Base-by-base conservation (phyloP, 2,888 invertebrate genomes). In the Lymantria dispar region DNA sequence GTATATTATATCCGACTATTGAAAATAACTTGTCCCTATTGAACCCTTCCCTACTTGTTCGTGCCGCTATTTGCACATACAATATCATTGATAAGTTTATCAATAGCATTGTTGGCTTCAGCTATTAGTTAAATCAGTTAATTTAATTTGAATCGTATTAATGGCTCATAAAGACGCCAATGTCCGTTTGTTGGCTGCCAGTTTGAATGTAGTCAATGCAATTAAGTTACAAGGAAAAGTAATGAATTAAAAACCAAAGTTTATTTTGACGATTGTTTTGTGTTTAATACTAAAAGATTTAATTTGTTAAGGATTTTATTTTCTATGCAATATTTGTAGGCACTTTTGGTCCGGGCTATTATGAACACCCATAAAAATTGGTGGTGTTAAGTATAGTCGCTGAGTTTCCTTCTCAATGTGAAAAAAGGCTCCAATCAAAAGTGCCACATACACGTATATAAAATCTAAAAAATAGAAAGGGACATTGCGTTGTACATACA, bases 121-220 rank as follows among this genome's bases (percentile, higher is more conserved):
- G 41, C 45, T 52, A 48, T 48, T 48, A 48, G 45, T 48, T 15
- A 48, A 45, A 48, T 40, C 40, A 40, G 52, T 48, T 48, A 44
- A 52, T 52, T 48, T 39, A 36, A 38, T 38, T 45, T 48, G 42
- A 52, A 52, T 31, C 29, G 37, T 14, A 43, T 45, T 33, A 44
- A 22, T 42, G 40, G 30, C 12, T 22, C 37, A 42, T 44, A 41
- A 48, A 15, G 40, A 40, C 22, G 39, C 37, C 22, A 48, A n/a
- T n/a, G n/a, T 31, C 42, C 15, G 13, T 45, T 45, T 7, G 48
- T 31, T 46, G 41, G 22, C 39, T 31, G 30, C 12, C 10, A 12
- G 15, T 31, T 40, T 41, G 36, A 45, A 15, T 48, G 38, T 14
- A 15, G 10, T 40, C 9, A 33, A 12, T 45, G 48, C 45, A 41